A percentile compares a stretch with the other conserved stretches of the same genome.
phyloP scores from a whole-genome alignment of 2,888 invertebrate species.

The Spilosoma lubricipeda region DNA sequence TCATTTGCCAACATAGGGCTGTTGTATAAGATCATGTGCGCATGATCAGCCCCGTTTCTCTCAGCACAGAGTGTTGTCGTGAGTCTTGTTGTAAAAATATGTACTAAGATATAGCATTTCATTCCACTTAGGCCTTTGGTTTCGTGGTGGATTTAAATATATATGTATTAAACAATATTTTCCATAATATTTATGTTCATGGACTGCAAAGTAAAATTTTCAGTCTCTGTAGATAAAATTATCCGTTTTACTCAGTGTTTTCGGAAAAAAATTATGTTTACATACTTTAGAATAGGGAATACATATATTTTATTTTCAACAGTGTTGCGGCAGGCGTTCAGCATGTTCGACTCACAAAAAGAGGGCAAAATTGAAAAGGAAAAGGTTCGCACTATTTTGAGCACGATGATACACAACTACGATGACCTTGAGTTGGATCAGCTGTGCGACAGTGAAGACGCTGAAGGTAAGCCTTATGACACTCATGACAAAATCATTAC shows the following conservation, averaged over 20 bases:
- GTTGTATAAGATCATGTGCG: too few species aligned
- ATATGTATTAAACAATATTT: too few species aligned
- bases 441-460: conserved; percentile 91
- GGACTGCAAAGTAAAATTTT: too few species aligned
- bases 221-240: too few species aligned
- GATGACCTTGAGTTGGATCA: conserved; percentile 92
- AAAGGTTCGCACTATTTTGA: conserved; percentile 92
- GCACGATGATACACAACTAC: conserved; percentile 92
- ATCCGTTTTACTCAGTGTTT: background rate
- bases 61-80: too few species aligned
- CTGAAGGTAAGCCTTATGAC: conserved; percentile 87
- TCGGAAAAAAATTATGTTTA: background rate
- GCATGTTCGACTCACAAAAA: conserved; percentile 94
- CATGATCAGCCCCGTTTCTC: too few species aligned
- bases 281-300: background rate
- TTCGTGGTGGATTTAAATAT: too few species aligned
- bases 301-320: conserved; percentile 16
- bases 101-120: too few species aligned
- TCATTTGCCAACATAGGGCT: too few species aligned
- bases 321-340: conserved; percentile 93
- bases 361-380: conserved; percentile 92
- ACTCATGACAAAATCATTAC: background rate
- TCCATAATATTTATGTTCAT: too few species aligned
- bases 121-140: too few species aligned
- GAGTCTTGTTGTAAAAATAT: too few species aligned